These are phyloP conservation scores for Myripristis murdjan DNA, from an alignment of 2,797 vertebrate genomes.

Conservation along the genomic window DNA sequence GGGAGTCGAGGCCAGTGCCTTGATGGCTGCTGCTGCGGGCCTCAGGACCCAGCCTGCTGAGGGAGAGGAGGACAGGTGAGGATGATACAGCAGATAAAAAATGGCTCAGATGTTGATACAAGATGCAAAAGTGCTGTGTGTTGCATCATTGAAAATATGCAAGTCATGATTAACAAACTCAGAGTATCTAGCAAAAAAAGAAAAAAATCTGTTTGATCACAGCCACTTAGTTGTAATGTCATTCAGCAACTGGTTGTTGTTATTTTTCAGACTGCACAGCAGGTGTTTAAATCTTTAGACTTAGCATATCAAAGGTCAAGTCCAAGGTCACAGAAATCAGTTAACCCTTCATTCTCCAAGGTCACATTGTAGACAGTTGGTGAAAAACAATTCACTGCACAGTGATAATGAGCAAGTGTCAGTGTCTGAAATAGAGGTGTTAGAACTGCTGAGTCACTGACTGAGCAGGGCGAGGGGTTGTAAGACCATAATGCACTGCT, in stretches of 20 bases:
- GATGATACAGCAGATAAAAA: neutral
- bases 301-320: neutral
- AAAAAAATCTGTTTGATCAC: neutral
- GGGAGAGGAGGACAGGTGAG: conserved; percentile 98
- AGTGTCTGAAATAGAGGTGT: conserved; percentile 23
- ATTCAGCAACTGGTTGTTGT: neutral
- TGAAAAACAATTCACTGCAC: conserved; percentile 24
- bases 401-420: conserved; percentile 33
- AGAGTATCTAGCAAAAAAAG: neutral
- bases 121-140: no score
- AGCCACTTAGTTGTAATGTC: neutral
- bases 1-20: conserved; percentile 77
- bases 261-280: neutral
- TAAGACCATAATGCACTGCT: conserved; percentile 15
- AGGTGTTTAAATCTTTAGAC: conserved; percentile 1
- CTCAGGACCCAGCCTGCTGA: conserved; percentile 92
- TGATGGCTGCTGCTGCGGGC: conserved; percentile 87
- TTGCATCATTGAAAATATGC: no score
- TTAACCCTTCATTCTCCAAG: neutral
- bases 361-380: neutral
- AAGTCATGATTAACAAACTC: no score
- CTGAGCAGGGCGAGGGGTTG: neutral
- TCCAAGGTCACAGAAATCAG: conserved; percentile 20
- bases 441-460: conserved; percentile 63
- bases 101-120: no score